Conservation (phyloP, 1,140 invertebrate species). For the Sesamia nonagrioides region DNA sequence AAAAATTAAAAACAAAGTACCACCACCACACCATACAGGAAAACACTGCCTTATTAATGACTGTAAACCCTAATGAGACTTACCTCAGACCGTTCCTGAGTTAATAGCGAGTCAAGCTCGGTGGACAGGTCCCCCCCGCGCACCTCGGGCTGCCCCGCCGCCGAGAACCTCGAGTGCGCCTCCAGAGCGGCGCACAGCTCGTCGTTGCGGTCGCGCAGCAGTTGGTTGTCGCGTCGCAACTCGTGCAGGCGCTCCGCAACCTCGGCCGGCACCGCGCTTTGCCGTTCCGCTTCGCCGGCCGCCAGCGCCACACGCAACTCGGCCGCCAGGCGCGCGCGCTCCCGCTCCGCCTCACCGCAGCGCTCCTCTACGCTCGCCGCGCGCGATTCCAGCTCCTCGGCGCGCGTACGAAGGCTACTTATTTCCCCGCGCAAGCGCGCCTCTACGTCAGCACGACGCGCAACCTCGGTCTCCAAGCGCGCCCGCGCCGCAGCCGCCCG, state of each 20-base stretch:
- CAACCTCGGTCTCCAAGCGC: conserved; percentile 85
- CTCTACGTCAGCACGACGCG: conserved; percentile 64
- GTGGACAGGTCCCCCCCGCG: conserved; percentile 60
- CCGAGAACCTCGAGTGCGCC: conserved; percentile 79
- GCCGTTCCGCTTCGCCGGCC: conserved; percentile 65
- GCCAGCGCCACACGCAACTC: conserved; percentile 79
- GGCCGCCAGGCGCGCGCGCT: conserved; percentile 87
- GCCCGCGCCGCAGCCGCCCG: conserved; percentile 87
- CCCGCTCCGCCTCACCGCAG: conserved; percentile 88
- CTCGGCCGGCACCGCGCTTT: conserved; percentile 88
- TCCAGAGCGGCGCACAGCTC: conserved; percentile 94
- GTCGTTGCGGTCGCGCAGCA: conserved; percentile 94
- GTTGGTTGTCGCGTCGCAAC: conserved; percentile 91
- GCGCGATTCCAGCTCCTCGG: conserved; percentile 81
- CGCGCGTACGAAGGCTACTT: conserved; percentile 92
- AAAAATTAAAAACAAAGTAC: no score
- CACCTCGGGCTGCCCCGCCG: conserved; percentile 84
- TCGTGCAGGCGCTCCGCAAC: conserved; percentile 86
- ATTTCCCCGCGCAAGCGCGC: conserved; percentile 82
- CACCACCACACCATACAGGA: no score
- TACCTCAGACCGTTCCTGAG: conserved; percentile 38
- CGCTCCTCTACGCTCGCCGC: conserved; percentile 78
- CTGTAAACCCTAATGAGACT: background rate
- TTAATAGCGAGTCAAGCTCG: conserved; percentile 41
- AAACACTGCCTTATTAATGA: no score